Conservation (phyloP, 2,888 invertebrate species). For the Euclidia mi region DNA sequence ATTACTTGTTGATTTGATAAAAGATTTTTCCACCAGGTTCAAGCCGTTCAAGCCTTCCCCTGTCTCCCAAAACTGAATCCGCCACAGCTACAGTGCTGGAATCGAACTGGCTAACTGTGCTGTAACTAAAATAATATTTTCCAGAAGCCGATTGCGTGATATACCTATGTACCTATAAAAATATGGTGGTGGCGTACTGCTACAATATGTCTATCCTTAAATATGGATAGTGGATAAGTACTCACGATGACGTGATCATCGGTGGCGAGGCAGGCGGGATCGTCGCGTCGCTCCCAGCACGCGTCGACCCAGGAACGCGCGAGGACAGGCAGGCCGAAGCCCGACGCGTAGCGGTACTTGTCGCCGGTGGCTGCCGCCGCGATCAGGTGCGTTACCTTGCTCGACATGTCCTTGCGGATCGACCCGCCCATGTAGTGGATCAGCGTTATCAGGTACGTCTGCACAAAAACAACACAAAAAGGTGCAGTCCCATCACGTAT, state of each 20-base stretch:
- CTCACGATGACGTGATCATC: constrained; percentile 92
- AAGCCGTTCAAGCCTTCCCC: too few species aligned
- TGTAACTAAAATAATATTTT: too few species aligned
- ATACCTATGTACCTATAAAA: too few species aligned
- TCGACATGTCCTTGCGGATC: constrained; percentile 96
- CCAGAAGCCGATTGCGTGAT: too few species aligned
- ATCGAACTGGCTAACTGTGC: too few species aligned
- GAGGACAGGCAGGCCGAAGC: constrained; percentile 97
- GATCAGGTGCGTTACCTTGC: constrained; percentile 97
- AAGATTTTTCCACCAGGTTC: too few species aligned
- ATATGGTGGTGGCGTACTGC: too few species aligned
- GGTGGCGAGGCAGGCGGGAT: constrained; percentile 92
- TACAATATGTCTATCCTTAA: too few species aligned
- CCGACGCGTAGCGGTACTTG: constrained; percentile 98
- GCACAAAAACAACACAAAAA: constrained; percentile 67
- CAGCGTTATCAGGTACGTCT: constrained; percentile 96
- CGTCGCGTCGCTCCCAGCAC: constrained; percentile 95
- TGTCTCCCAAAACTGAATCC: too few species aligned
- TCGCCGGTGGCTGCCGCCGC: constrained; percentile 97
- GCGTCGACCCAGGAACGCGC: constrained; percentile 96
- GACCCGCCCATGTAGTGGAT: constrained; percentile 99
- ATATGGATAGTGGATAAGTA: constrained; percentile 38
- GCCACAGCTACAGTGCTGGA: too few species aligned
- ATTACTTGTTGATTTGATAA: too few species aligned
- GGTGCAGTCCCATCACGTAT: too few species aligned